phyloP scores from a whole-genome alignment of 1,140 invertebrate genomes.

The Hydropsyche tenuis region DNA sequence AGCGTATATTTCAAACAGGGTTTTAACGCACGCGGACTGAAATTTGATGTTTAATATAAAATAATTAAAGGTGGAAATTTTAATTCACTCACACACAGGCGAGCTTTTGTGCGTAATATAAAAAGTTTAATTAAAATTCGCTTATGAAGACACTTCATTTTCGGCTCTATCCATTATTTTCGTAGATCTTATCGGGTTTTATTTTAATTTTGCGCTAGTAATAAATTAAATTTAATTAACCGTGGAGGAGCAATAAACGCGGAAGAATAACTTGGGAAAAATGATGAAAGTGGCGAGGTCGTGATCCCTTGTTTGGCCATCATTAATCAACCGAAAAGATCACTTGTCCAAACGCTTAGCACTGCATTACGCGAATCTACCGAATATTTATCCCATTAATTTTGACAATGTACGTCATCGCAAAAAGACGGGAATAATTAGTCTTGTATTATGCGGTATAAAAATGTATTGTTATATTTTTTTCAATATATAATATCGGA shows the following conservation, averaged over 20 bases:
- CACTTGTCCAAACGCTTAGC: neutral
- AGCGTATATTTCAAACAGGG: no score
- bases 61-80: no score
- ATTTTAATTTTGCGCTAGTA: neutral
- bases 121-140: no score
- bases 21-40: no score
- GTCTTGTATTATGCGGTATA: no score
- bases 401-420: neutral
- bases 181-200: neutral
- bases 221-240: slow-evolving; percentile 23
- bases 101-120: no score
- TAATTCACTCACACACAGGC: no score
- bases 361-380: slow-evolving; percentile 3
- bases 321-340: slow-evolving; percentile 15
- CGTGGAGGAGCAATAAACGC: slow-evolving; percentile 8
- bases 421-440: slow-evolving; percentile 9
- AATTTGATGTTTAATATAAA: no score
- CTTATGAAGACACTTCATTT: no score
- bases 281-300: slow-evolving; percentile 11
- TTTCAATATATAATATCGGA: no score
- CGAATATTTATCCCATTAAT: slow-evolving; percentile 18
- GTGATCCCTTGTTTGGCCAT: slow-evolving; percentile 13
- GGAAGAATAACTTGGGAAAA: neutral
- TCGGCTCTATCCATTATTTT: no score
- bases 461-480: no score